Percentiles rank a stretch among this genome's conserved stretches.
These are phyloP conservation scores for Pandemis heparana DNA, from an alignment of 2,888 invertebrate species.

Conservation along the genomic window DNA sequence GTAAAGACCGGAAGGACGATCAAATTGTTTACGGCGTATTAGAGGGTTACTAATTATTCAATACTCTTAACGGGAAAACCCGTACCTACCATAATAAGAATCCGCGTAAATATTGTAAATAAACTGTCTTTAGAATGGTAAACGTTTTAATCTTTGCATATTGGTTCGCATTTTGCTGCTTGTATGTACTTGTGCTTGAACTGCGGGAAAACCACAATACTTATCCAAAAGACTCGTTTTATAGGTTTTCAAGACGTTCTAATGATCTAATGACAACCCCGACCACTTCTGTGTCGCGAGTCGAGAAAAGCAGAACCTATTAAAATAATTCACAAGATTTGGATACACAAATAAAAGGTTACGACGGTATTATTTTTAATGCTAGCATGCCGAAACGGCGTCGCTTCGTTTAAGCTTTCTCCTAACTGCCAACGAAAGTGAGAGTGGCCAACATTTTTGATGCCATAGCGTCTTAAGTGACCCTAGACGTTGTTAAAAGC, in stretches of 20 bases:
- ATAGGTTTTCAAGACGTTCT: no score
- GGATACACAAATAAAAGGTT: background rate
- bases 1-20: slow-evolving; percentile 17
- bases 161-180: no score
- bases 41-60: background rate
- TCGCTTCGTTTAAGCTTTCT: slow-evolving; percentile 22
- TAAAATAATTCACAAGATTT: background rate
- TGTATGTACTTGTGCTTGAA: no score
- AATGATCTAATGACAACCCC: no score
- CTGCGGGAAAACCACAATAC: no score
- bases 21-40: background rate
- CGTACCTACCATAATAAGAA: background rate
- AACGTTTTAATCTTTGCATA: background rate
- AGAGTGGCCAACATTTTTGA: slow-evolving; percentile 48
- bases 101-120: no score
- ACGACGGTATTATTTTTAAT: background rate
- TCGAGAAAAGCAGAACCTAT: background rate
- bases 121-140: background rate
- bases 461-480: background rate
- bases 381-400: background rate
- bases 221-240: no score
- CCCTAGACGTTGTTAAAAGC: background rate
- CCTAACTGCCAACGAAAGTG: slow-evolving; percentile 50
- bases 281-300: no score
- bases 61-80: background rate